Base-by-base conservation (phyloP, 92 coral and sea anemone species). In the Palythoa caribaeorum region DNA sequence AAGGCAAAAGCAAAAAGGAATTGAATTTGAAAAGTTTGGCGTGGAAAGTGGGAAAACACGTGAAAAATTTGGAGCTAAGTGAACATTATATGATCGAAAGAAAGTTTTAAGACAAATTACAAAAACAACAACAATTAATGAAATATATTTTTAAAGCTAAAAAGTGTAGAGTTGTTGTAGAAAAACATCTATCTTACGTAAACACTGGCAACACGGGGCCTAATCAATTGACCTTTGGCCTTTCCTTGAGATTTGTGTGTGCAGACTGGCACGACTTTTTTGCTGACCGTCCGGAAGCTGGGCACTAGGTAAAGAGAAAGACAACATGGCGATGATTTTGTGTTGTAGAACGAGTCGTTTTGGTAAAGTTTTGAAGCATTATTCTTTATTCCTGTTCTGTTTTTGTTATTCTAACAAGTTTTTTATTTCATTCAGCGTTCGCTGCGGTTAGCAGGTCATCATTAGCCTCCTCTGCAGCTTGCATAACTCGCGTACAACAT, bases 301-400 rank as follows among this genome's bases (percentile, higher is more conserved):
- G 76, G 75, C 40, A 36, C 89, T 50, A 84, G 72, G 1, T 47
- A 16, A 14, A 50, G 21, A 10, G 40, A 81, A 3, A 21, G 38
- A 13, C 90, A 95, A 93, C 69, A 95, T 95, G 98, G 98, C 98
- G 89, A 94, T 94, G 47, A 88, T 95, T 52, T 85, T 95, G 84
- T 93, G 85, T 72, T 75, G 90, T 72, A 96, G 98, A 81, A 20
- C 86, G 20, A 65, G 75, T 65, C 60, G 86, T 50, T 55, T 81
- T 19, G 86, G 86, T 81, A 65, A 1, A 75, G n/a, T 21, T 63
- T 70, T 35, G 0, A 50, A 28, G 15, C 76, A 14, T 6, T 11
- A n/a, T 50, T 1, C 19, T 78, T 66, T 38, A 44, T 20, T 63
- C 66, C 73, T 65, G 28, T 65, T 16, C 6, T 19, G 62, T 81